These are phyloP conservation scores for Conistra vaccinii DNA, from an alignment of 2,888 invertebrate genomes.

Conservation along the genomic window DNA sequence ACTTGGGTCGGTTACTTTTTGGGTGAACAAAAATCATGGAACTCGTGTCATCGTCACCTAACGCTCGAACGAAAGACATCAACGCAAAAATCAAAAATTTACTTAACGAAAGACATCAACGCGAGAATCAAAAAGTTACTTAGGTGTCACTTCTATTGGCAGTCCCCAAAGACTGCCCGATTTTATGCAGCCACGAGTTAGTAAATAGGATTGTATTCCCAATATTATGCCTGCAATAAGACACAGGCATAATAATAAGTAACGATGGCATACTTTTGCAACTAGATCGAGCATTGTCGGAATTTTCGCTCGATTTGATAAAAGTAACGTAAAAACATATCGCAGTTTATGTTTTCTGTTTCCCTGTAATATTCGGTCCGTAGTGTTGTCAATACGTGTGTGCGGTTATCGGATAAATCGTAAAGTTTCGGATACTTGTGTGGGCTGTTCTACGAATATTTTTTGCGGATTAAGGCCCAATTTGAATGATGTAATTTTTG, in stretches of 20 bases:
- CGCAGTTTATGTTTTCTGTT: slow-evolving; percentile 36
- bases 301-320: slow-evolving; percentile 64
- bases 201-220: background rate
- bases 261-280: slow-evolving; percentile 8
- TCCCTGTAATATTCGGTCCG: slow-evolving; percentile 26
- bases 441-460: background rate
- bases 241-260: slow-evolving; percentile 29
- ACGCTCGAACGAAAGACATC: too few species aligned
- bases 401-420: slow-evolving; percentile 33
- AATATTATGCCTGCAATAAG: slow-evolving; percentile 22
- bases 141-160: too few species aligned
- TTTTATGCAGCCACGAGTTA: background rate
- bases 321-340: slow-evolving; percentile 58
- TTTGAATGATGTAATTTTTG: background rate
- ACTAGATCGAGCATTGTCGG: slow-evolving; percentile 24
- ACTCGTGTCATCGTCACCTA: too few species aligned
- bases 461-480: background rate
- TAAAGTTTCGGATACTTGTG: background rate
- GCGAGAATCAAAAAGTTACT: too few species aligned
- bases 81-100: too few species aligned
- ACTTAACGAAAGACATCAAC: too few species aligned
- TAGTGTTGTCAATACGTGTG: slow-evolving; percentile 48
- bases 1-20: too few species aligned
- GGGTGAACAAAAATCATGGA: too few species aligned
- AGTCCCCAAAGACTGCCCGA: too few species aligned